Base-by-base conservation (phyloP, 2,888 invertebrate species). In the Sphinx pinastri region DNA sequence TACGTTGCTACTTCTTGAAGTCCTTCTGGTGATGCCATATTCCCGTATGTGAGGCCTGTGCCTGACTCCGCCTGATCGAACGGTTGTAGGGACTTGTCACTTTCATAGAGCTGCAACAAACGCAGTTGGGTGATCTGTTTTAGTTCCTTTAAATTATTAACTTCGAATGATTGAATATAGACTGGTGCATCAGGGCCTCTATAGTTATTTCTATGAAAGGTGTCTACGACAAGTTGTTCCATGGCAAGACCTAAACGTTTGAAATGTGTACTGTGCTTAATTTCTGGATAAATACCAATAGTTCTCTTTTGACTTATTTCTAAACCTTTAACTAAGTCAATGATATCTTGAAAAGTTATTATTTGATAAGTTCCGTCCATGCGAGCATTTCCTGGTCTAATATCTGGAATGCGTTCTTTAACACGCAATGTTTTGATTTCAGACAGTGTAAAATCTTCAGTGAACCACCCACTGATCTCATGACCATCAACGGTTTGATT, bases 121-220 rank as follows among this genome's bases (percentile, higher is more conserved):
- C 88, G 81, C 11, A 94, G 76, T 55, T 82, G 77, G 1, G 93
- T 93, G 0, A 92, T 83, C 38, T 81, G 79, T 76, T 88, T 91
- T 0, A 94, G 77, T 72, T 86, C 82, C 75, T 90, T 91, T 63
- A 94, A 82, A 76, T 92, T 93, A 67, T 77, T 87, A 0, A 93
- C 80, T 86, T 94, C 93, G 70, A 94, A 92, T 0, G 93, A 94
- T 77, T 94, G 93, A 57, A 94, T 93, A 67, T 89, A 92, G 47
- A 89, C 86, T 2, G 91, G 91, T 58, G 87, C 85, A 0, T 80
- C 71, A 14, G 75, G 73, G 14, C 80, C 86, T 31, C 72, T 76
- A 71, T 93, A 94, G 0, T 90, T 91, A 70, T 94, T 91, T 13
- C 69, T 81, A 66, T 87, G 85, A 47, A 93, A 83, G 3, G 83